Evolutionary conservation across 2,888 invertebrate genomes (phyloP).

Genomic region (Machimus atricapillus): DNA sequence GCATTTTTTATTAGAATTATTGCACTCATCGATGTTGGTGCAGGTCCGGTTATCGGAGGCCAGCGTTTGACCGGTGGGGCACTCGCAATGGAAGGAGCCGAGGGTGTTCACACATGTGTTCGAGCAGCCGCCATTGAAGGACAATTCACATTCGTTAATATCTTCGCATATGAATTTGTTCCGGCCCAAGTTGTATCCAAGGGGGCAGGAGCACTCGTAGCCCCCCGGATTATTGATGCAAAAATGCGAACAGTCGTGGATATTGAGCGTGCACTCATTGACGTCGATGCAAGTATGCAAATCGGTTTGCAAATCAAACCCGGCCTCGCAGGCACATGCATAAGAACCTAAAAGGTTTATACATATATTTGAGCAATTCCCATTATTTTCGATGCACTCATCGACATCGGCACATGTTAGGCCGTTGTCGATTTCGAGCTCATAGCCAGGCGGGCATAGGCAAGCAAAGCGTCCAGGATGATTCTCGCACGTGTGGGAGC

Average conservation of each 20-base stretch:
- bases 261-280: slow-evolving; percentile 62
- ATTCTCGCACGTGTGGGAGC: slow-evolving; percentile 68
- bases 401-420: slow-evolving; percentile 64
- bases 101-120: slow-evolving; percentile 60
- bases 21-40: slow-evolving; percentile 46
- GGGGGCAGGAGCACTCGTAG: slow-evolving; percentile 66
- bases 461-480: slow-evolving; percentile 64
- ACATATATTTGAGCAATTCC: slow-evolving; percentile 67
- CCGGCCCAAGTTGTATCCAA: slow-evolving; percentile 61
- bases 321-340: slow-evolving; percentile 65
- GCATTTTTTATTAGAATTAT: slow-evolving; percentile 50
- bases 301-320: slow-evolving; percentile 58
- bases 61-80: slow-evolving; percentile 59
- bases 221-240: slow-evolving; percentile 67
- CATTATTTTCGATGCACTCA: slow-evolving; percentile 65
- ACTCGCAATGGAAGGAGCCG: slow-evolving; percentile 66
- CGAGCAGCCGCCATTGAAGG: slow-evolving; percentile 56
- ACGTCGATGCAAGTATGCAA: slow-evolving; percentile 61
- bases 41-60: slow-evolving; percentile 60
- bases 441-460: slow-evolving; percentile 62
- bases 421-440: slow-evolving; percentile 57
- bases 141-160: slow-evolving; percentile 60
- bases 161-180: slow-evolving; percentile 53
- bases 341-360: slow-evolving; percentile 67
- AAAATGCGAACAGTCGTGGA: slow-evolving; percentile 63